Conservation (phyloP, 2,888 invertebrate species). For the Mylabris sibirica region DNA sequence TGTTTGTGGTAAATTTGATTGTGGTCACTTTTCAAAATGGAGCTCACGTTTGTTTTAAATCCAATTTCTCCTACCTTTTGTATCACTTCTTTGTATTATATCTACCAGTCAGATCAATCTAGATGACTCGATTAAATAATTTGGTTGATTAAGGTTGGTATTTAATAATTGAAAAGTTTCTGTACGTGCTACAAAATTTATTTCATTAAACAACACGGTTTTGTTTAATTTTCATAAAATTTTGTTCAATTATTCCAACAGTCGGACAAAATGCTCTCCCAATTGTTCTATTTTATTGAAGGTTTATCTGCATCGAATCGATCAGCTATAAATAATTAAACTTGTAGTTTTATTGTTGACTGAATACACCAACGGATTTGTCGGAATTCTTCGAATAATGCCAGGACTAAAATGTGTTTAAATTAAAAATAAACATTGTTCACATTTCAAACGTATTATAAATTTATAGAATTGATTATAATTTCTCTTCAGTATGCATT, state of each 20-base stretch:
- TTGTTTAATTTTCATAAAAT: too few relatives aligned
- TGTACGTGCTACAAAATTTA: not conserved
- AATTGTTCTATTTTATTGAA: not conserved
- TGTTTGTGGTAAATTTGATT: not conserved
- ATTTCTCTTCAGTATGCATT: not conserved
- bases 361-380: not conserved
- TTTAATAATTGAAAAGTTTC: not conserved
- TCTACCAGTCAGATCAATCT: not conserved
- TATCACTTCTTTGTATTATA: not conserved
- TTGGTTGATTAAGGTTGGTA: not conserved
- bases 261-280: not conserved
- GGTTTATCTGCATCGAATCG: not conserved
- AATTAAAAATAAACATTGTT: not conserved
- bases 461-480: not conserved
- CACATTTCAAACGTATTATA: not conserved
- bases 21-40: not conserved
- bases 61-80: not conserved
- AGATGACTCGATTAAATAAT: not conserved
- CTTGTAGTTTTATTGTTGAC: not conserved
- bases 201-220: too few relatives aligned
- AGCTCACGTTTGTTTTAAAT: not conserved
- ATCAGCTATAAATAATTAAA: not conserved
- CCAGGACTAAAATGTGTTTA: not conserved
- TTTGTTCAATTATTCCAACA: too few relatives aligned
- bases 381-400: not conserved